These are phyloP conservation scores for Magallana angulata DNA, from an alignment of 1,140 invertebrate species.

Conservation along the genomic window DNA sequence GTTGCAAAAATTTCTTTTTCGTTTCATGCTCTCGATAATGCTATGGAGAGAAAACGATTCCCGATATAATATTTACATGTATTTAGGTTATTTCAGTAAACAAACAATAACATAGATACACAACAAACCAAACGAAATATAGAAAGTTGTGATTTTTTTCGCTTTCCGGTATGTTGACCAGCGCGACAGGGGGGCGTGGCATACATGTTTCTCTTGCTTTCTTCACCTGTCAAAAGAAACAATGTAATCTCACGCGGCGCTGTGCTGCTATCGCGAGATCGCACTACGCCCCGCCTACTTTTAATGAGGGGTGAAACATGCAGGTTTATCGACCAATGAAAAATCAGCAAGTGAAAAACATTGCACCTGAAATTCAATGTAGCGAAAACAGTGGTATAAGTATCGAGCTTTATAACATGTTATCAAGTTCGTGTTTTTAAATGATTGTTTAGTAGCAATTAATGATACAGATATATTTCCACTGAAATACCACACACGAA, in stretches of 20 bases:
- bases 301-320: not conserved
- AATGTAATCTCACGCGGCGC: slow-evolving; percentile 36
- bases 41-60: too few species aligned
- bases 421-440: slow-evolving; percentile 34
- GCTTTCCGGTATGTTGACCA: slow-evolving; percentile 22
- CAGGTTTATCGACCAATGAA: slow-evolving; percentile 40
- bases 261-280: not conserved
- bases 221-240: slow-evolving; percentile 28
- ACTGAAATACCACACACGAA: slow-evolving; percentile 26
- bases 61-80: too few species aligned
- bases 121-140: not conserved
- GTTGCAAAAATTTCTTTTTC: too few species aligned
- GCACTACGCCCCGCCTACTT: slow-evolving; percentile 38
- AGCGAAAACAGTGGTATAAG: slow-evolving; percentile 36
- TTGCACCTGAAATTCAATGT: not conserved
- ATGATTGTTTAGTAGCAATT: slow-evolving; percentile 41
- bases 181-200: slow-evolving; percentile 2
- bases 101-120: not conserved
- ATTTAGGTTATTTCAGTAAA: not conserved
- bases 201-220: not conserved
- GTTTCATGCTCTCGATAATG: too few species aligned
- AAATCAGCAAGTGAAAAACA: slow-evolving; percentile 19
- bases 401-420: not conserved
- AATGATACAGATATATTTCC: slow-evolving; percentile 33
- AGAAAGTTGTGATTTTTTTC: slow-evolving; percentile 2